Evolutionary conservation across 2,797 vertebrate species (phyloP).

Genomic region (Halcyon smyrnensis): DNA sequence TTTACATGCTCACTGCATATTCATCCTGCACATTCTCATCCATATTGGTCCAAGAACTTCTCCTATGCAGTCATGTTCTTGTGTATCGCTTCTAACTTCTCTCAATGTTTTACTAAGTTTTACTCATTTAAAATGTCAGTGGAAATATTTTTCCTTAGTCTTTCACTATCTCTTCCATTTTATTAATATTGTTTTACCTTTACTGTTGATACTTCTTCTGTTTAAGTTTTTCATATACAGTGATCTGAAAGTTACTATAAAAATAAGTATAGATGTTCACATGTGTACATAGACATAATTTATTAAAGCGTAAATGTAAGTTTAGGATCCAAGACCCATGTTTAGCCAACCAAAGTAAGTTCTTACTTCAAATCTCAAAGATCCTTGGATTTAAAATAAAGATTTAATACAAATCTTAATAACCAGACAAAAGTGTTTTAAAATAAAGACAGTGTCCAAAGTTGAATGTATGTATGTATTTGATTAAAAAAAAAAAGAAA

Average conservation of each 20-base stretch:
- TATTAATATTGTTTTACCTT: not conserved
- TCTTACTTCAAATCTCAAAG: not conserved
- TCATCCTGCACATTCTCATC: not conserved
- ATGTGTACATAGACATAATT: not conserved
- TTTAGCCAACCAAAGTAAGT: not conserved
- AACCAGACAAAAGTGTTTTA: not conserved
- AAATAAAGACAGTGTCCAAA: not conserved
- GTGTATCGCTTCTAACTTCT: not conserved
- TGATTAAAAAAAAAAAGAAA: not conserved
- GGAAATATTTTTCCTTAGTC: not conserved
- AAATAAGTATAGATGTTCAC: not conserved
- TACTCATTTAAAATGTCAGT: not conserved
- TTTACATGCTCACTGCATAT: not conserved
- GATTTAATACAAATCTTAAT: not conserved
- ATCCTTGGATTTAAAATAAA: not conserved
- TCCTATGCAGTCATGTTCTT: not conserved
- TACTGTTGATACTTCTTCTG: not conserved
- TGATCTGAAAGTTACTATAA: not conserved
- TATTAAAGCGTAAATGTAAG: not conserved
- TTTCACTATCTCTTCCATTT: not conserved
- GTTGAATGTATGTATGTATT: not conserved
- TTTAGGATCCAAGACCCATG: not conserved
- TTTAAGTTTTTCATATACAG: not conserved
- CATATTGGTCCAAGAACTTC: not conserved
- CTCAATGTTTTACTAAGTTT: not conserved